phyloP scores from a whole-genome alignment of 2,888 invertebrate genomes.

The Ophion ellenae region DNA sequence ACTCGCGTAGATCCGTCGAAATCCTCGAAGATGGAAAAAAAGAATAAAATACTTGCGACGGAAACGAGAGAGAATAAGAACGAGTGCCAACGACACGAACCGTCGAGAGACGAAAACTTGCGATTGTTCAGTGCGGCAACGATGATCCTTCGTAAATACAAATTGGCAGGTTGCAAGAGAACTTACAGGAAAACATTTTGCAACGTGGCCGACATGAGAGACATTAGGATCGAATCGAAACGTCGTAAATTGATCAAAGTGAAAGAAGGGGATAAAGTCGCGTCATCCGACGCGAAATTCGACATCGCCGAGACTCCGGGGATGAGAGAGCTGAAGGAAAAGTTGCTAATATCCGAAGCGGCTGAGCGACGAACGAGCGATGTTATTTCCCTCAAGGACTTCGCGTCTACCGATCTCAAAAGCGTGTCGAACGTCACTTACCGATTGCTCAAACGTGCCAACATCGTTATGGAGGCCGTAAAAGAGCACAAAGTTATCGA shows the following conservation, averaged over 20 bases:
- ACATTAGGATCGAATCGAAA: slow-evolving; percentile 14
- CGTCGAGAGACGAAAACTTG: not conserved
- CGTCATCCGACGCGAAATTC: slow-evolving; percentile 3
- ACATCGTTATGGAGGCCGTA: slow-evolving; percentile 87
- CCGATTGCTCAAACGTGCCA: slow-evolving; percentile 85
- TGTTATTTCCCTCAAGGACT: slow-evolving; percentile 77
- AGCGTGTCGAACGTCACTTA: slow-evolving; percentile 81
- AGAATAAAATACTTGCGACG: not conserved
- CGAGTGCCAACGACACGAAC: not conserved
- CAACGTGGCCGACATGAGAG: slow-evolving; percentile 49
- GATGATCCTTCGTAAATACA: slow-evolving; percentile 58
- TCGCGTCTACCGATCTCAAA: slow-evolving; percentile 70
- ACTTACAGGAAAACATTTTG: slow-evolving; percentile 62
- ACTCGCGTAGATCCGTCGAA: not conserved
- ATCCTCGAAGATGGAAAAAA: slow-evolving; percentile 3
- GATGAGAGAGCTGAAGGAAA: slow-evolving; percentile 79
- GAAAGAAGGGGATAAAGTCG: slow-evolving; percentile 8
- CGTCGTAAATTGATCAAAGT: slow-evolving; percentile 27
- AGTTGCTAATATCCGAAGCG: slow-evolving; percentile 71
- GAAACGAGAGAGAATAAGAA: not conserved
- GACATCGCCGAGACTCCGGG: not conserved
- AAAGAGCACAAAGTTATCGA: slow-evolving; percentile 87
- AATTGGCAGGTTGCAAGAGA: slow-evolving; percentile 33
- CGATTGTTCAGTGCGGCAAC: slow-evolving; percentile 38
- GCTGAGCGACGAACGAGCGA: slow-evolving; percentile 71